Evolutionary conservation across 2,888 invertebrate species (phyloP).

Genomic region (Himalopsyche japonica): DNA sequence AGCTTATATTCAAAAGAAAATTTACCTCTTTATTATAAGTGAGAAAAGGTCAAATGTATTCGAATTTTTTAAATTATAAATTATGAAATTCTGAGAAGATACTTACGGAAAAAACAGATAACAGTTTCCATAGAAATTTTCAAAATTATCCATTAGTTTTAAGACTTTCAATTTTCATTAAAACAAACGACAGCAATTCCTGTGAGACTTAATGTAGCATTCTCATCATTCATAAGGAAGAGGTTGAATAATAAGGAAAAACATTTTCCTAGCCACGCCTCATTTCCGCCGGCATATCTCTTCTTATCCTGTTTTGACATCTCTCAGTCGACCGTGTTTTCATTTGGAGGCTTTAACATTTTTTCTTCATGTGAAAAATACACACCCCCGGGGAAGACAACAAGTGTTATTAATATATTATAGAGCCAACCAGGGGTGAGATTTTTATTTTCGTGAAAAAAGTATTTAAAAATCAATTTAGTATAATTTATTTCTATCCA

Average conservation of each 20-base stretch:
- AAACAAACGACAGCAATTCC: neutral
- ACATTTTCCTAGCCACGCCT: constrained; percentile 23
- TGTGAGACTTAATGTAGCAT: neutral
- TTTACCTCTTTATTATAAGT: too few species aligned
- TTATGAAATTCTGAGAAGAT: too few species aligned
- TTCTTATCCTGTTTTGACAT: constrained; percentile 28
- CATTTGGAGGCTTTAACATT: constrained; percentile 6
- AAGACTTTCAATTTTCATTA: neutral
- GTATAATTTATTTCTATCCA: neutral
- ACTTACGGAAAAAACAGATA: too few species aligned
- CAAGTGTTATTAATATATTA: constrained; percentile 7
- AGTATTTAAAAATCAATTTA: neutral
- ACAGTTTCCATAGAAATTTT: too few species aligned
- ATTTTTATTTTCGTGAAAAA: neutral
- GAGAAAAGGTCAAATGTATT: too few species aligned
- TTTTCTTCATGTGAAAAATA: constrained; percentile 12
- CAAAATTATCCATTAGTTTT: neutral
- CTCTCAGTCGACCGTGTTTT: constrained; percentile 18
- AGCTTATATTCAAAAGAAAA: too few species aligned
- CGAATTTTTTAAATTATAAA: too few species aligned
- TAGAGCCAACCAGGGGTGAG: neutral
- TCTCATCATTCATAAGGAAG: neutral
- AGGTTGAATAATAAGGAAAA: constrained; percentile 18
- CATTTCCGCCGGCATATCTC: constrained; percentile 34
- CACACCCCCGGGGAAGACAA: constrained; percentile 10